Evolutionary conservation across 1,140 invertebrate genomes (phyloP).

Genomic region (Eufriesea mexicana): DNA sequence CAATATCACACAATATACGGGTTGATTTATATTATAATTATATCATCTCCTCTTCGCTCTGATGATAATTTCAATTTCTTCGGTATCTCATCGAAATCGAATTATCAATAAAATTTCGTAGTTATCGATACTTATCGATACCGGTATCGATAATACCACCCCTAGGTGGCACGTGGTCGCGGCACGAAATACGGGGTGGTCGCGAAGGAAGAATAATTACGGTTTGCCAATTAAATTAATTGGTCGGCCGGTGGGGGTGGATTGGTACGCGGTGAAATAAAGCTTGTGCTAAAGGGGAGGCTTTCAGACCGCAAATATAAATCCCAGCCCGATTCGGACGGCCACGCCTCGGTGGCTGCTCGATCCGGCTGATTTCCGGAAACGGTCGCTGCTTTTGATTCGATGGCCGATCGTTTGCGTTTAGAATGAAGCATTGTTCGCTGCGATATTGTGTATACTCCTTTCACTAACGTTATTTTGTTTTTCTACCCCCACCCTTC

Average conservation of each 20-base stretch:
- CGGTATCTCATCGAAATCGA: background rate
- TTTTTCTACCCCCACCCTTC: no score
- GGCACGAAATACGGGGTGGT: no score
- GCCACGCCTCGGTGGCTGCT: background rate
- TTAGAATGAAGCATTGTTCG: no score
- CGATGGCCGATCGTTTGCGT: background rate
- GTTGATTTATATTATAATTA: no score
- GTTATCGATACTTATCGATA: no score
- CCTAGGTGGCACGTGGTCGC: background rate
- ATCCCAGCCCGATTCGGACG: background rate
- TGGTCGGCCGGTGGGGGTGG: constrained; percentile 37
- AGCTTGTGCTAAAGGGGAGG: background rate
- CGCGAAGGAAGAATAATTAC: constrained; percentile 50
- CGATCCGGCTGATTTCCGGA: constrained; percentile 9
- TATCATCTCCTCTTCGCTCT: no score
- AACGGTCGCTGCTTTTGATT: background rate
- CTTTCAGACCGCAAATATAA: constrained; percentile 10
- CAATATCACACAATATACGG: no score
- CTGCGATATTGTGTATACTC: background rate
- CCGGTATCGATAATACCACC: no score
- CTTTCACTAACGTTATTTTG: no score
- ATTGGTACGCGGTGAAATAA: constrained; percentile 34
- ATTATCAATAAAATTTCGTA: background rate
- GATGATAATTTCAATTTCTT: no score
- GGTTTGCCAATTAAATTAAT: constrained; percentile 63